Base-by-base conservation (phyloP, 1,140 invertebrate species). In the honey bee (Apis mellifera) region DNA sequence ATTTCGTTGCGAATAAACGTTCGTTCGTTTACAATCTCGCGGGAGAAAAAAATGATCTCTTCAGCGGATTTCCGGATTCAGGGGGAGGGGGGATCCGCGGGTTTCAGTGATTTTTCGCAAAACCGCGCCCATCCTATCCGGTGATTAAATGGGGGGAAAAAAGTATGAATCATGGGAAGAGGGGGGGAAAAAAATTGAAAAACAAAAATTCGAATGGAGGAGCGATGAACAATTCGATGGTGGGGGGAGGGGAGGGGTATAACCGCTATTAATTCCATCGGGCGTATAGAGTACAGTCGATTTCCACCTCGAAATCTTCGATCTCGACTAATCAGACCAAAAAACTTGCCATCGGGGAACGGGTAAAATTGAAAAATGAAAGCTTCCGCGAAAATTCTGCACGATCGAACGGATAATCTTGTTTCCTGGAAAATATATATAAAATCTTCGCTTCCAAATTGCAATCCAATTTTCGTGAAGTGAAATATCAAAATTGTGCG, bases 91-190 rank as follows among this genome's bases (percentile, higher is more conserved):
- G 32, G 32, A 32, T 2, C 32, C 26, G 52, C 26, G 9, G 13
- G 17, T 9, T 52, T n/a, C 64, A 48, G 52, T 52, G 1, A 77
- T 59, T 77, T 77, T 23, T 42, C 32, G 26, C 26, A 26, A 48
- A 48, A 9, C 9, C 9, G 5, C 12, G 26, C 5, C 12, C n/a
- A 7, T 12, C 42, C 15, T 15, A 15, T 2, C 32, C 62, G 19
- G 21, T 57, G 66, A 77, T 77, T 68, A 57, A 65, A 32, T 15
- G 48, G 32, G 48, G 32, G 42, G n/a, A n/a, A 55, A 54, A 77
- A 55, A 12, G 32, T n/a, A 65, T 55, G 60, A 42, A 42, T 66
- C 52, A 9, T 9, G 48, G 21, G 15, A 17, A 1, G 55, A 55
- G 32, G 32, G 32, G 9, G 26, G 21, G 7, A 48, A 55, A 55